phyloP scores from a whole-genome alignment of 2,113 vertebrate species.

The Brachyhypopomus gauderio region DNA sequence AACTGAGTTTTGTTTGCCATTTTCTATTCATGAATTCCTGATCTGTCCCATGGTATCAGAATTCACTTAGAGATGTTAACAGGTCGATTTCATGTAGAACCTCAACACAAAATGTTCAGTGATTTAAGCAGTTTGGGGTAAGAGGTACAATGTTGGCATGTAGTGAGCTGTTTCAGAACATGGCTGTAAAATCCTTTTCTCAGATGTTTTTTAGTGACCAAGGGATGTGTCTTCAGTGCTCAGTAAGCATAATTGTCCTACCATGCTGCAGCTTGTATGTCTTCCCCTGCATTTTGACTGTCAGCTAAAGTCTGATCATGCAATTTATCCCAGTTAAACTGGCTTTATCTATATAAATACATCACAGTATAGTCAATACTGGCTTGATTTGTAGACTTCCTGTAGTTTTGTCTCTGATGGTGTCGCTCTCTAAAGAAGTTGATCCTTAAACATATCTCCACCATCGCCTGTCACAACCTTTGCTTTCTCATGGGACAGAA shows the following conservation, averaged over 20 bases:
- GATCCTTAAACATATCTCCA: neutral
- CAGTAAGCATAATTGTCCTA: neutral
- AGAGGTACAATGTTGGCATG: neutral
- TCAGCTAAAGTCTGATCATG: neutral
- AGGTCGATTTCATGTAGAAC: neutral
- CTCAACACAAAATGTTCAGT: too few relatives aligned
- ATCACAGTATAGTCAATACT: too few relatives aligned
- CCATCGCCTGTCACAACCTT: too few relatives aligned
- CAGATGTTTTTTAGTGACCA: neutral
- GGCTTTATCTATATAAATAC: neutral
- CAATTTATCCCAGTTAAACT: neutral
- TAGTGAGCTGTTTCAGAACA: neutral
- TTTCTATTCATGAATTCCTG: neutral
- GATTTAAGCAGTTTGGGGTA: too few relatives aligned
- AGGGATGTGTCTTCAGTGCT: neutral
- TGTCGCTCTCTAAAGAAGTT: neutral
- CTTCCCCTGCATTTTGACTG: neutral
- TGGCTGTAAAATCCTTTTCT: neutral
- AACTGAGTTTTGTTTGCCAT: neutral
- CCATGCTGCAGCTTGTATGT: neutral
- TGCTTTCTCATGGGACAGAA: conserved; percentile 11
- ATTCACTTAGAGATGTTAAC: conserved; percentile 8
- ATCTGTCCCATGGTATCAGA: neutral
- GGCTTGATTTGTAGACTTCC: too few relatives aligned
- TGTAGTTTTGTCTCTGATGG: too few relatives aligned